These are phyloP conservation scores for Drosophila miranda DNA, from an alignment of 1,140 invertebrate genomes.

Conservation along the genomic window DNA sequence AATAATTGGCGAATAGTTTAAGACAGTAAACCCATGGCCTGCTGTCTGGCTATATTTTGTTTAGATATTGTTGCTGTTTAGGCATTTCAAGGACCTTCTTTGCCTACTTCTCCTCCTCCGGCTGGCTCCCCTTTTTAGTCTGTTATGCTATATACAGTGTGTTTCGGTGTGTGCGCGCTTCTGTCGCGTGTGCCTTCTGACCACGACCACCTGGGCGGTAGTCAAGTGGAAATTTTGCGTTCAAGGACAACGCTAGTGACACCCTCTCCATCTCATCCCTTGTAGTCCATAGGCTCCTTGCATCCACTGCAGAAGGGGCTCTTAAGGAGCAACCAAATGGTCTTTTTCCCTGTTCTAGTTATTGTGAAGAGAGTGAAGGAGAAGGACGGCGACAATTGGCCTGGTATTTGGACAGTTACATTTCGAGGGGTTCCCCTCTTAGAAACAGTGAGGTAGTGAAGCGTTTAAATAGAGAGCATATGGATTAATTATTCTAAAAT, in stretches of 20 bases:
- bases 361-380: background rate
- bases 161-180: constrained; percentile 20
- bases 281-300: constrained; percentile 5
- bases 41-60: background rate
- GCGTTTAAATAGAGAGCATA: constrained; percentile 18
- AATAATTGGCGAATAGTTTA: constrained; percentile 22
- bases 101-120: constrained; percentile 34
- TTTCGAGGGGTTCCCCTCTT: constrained; percentile 12
- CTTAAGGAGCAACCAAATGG: constrained; percentile 10
- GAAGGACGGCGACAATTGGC: constrained; percentile 26
- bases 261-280: constrained; percentile 14
- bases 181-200: constrained; percentile 51
- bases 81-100: constrained; percentile 61
- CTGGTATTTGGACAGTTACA: constrained; percentile 40
- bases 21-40: constrained; percentile 6
- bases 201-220: constrained; percentile 71
- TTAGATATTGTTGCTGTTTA: constrained; percentile 14
- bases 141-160: constrained; percentile 12
- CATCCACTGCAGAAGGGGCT: background rate
- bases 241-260: constrained; percentile 68
- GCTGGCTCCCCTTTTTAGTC: constrained; percentile 23
- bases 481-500: constrained; percentile 54
- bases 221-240: constrained; percentile 75
- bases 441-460: constrained; percentile 3
- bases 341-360: constrained; percentile 1